Conservation (phyloP, 2,888 invertebrate species). For the Noctua pronuba region DNA sequence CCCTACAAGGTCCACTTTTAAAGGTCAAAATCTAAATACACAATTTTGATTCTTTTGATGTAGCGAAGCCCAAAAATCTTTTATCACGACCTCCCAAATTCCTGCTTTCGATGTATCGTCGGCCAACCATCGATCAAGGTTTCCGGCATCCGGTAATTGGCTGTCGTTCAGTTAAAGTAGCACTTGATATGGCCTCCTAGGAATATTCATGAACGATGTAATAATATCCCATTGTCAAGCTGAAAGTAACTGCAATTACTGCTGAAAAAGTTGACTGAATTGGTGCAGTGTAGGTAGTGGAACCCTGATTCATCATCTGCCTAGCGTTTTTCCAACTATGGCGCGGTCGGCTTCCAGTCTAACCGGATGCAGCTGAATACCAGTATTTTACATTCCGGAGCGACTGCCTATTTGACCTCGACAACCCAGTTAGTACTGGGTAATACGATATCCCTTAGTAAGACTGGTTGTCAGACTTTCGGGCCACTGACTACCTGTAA, state of each 20-base stretch:
- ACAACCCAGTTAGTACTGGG: no score
- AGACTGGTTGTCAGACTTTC: no score
- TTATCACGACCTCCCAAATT: background rate
- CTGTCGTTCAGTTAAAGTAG: conserved; percentile 5
- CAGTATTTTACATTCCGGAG: no score
- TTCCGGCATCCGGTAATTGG: conserved; percentile 49
- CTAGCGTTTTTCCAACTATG: no score
- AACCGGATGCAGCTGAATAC: no score
- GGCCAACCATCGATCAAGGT: conserved; percentile 35
- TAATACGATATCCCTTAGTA: no score
- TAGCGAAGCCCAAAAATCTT: background rate
- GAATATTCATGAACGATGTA: background rate
- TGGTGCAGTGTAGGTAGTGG: background rate
- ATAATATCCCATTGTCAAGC: background rate
- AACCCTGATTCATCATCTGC: background rate
- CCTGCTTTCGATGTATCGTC: conserved; percentile 13
- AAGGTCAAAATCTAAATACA: background rate
- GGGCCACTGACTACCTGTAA: no score
- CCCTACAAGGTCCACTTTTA: background rate
- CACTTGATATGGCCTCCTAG: background rate
- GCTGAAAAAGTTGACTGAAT: background rate
- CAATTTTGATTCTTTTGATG: background rate
- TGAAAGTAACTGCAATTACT: conserved; percentile 1
- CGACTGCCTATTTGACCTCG: no score
- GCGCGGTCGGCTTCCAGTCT: no score